Evolutionary conservation across 2,888 invertebrate genomes (phyloP).

Genomic region (Orgyia antiqua): DNA sequence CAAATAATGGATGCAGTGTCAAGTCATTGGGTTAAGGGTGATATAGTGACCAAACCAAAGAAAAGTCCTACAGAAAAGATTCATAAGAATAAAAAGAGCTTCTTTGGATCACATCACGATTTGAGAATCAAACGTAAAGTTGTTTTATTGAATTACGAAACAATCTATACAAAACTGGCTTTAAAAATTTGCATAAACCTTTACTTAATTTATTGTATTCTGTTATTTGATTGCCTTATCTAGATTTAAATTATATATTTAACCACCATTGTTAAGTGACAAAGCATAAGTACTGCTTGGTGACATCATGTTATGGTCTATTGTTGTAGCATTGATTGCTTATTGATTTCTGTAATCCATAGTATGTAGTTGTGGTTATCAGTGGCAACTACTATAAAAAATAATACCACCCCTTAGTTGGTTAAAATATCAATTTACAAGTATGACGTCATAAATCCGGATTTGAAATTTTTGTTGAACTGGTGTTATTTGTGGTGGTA

Average conservation of each 20-base stretch:
- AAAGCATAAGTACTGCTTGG: slow-evolving; percentile 1
- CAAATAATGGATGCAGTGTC: slow-evolving; percentile 26
- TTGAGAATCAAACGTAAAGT: slow-evolving; percentile 37
- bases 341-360: no score
- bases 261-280: slow-evolving; percentile 4
- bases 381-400: no score
- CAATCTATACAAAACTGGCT: no score
- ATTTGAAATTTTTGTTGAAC: no score
- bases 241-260: background rate
- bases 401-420: no score
- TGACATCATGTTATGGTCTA: slow-evolving; percentile 8
- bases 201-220: no score
- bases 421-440: no score
- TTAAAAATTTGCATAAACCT: background rate
- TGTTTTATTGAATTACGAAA: slow-evolving; percentile 4
- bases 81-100: slow-evolving; percentile 39
- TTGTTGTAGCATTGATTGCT: slow-evolving; percentile 4
- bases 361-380: no score
- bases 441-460: no score
- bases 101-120: slow-evolving; percentile 49
- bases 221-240: slow-evolving; percentile 5
- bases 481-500: no score
- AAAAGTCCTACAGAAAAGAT: slow-evolving; percentile 49
- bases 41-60: slow-evolving; percentile 24
- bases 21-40: slow-evolving; percentile 10